These are phyloP conservation scores for Holothuria leucospilota DNA, from an alignment of 53 echinoderm and acorn worm genomes.

Conservation along the genomic window DNA sequence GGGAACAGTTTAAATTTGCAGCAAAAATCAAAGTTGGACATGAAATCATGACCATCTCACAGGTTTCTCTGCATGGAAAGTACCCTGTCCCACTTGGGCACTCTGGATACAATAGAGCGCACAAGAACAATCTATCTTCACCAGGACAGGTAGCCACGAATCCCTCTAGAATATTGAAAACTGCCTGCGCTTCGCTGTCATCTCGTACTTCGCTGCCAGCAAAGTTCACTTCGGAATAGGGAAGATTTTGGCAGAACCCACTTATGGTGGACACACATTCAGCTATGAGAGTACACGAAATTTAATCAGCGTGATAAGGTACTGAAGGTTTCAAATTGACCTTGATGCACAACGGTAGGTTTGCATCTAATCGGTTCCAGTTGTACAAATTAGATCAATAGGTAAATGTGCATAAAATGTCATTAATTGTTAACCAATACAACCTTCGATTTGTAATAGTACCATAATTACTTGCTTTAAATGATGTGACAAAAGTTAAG, in stretches of 20 bases:
- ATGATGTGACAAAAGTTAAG: too few relatives aligned
- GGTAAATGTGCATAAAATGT: too few relatives aligned
- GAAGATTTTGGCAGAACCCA: neutral
- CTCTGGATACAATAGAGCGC: neutral
- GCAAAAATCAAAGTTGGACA: neutral
- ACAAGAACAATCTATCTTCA: neutral
- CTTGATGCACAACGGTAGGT: too few relatives aligned
- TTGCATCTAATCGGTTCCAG: too few relatives aligned
- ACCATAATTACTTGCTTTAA: too few relatives aligned
- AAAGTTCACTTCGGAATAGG: neutral
- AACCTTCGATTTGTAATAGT: too few relatives aligned
- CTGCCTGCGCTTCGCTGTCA: neutral
- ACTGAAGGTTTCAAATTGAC: too few relatives aligned
- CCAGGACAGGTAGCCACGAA: neutral
- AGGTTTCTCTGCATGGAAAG: constrained; percentile 8
- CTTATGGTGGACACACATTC: too few relatives aligned
- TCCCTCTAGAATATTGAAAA: neutral
- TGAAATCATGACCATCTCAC: neutral
- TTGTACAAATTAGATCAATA: too few relatives aligned
- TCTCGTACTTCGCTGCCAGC: neutral
- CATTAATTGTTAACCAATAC: too few relatives aligned
- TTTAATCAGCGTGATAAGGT: too few relatives aligned
- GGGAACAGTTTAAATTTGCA: neutral
- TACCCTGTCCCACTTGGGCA: constrained; percentile 8
- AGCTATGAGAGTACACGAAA: too few relatives aligned